phyloP scores from a whole-genome alignment of 2,888 invertebrate genomes.

The Trissolcus japonicus region DNA sequence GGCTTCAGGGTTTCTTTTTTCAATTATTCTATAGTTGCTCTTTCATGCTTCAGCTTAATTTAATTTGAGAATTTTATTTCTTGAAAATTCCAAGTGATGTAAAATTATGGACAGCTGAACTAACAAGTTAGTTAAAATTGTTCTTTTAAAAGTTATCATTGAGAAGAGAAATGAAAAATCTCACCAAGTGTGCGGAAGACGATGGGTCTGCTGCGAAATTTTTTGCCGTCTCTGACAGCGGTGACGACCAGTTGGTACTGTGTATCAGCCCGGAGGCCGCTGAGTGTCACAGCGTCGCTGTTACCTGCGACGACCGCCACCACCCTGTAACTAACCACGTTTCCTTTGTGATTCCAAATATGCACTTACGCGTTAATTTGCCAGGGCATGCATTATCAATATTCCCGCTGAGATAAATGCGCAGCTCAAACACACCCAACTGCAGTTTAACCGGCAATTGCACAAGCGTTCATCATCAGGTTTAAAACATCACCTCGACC shows the following conservation, averaged over 20 bases:
- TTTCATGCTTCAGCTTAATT: too few species aligned
- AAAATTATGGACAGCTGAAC: background rate
- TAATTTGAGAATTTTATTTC: too few species aligned
- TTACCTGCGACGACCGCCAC: slow-evolving; percentile 93
- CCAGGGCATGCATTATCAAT: slow-evolving; percentile 53
- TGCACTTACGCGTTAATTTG: slow-evolving; percentile 28
- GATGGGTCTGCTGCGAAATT: slow-evolving; percentile 90
- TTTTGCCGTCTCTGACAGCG: slow-evolving; percentile 88
- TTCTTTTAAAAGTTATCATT: background rate
- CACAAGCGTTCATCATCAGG: background rate
- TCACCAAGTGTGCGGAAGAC: slow-evolving; percentile 93
- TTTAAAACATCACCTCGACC: too few species aligned
- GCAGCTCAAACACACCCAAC: slow-evolving; percentile 7
- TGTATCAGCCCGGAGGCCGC: slow-evolving; percentile 88
- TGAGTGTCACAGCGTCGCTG: slow-evolving; percentile 90
- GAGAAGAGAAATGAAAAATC: slow-evolving; percentile 46
- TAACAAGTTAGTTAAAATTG: background rate
- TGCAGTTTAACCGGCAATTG: slow-evolving; percentile 8
- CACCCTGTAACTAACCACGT: slow-evolving; percentile 92
- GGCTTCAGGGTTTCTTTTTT: too few species aligned
- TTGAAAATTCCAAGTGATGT: too few species aligned
- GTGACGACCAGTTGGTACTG: slow-evolving; percentile 92
- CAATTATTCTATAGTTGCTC: too few species aligned
- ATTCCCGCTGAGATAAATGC: slow-evolving; percentile 30
- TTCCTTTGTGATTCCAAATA: slow-evolving; percentile 69